Base-by-base conservation (phyloP, 2,797 vertebrate species). In the Clarias platycephalus region DNA sequence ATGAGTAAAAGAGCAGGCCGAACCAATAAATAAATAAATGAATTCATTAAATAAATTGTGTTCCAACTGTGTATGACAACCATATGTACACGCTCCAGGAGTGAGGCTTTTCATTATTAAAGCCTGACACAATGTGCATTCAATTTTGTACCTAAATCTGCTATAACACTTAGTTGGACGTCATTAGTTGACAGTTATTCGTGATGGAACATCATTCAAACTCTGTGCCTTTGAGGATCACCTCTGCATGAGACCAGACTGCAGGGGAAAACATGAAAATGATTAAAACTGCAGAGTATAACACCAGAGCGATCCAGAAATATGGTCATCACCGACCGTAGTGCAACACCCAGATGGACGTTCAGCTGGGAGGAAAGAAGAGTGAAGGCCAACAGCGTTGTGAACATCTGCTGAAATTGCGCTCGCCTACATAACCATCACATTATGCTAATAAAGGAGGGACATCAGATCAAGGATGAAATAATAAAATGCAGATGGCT, bases 401-500 rank as follows among this genome's bases (percentile, higher is more conserved):
- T 62, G 80, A 83, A 80, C 49, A 85, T 83, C 83, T 83, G 77
- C 55, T 72, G 81, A 76, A 80, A 57, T 34, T 85, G 44, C 28
- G 20, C 67, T 78, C 85, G 67, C 78, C 72, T 81, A 58, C 31
- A 26, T 57, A 82, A 77, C 67, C 66, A 20, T 72, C 70, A 75
- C 34, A 53, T 79, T 81, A 72, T 68, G 68, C 71, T 87, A 85
- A 87, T 79, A 83, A 60, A 83, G 76, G n/a, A 24, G 44, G 60
- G 37, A 20, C 74, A 74, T 81, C 83, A 81, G 76, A 80, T n/a
- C 44, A 72, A 70, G 82, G 70, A 85, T 71, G 72, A 80, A 68
- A 9, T 80, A 83, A 83, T 64, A 60, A 49, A 76, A 81, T 20
- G 20, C 78, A 85, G 78, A 85, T 77, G 81, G 22, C 20, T 63